A percentile compares a stretch with the other conserved stretches of the same genome.
Evolutionary conservation across 92 coral and sea anemone species (phyloP).

Genomic region (Nematostella vectensis): DNA sequence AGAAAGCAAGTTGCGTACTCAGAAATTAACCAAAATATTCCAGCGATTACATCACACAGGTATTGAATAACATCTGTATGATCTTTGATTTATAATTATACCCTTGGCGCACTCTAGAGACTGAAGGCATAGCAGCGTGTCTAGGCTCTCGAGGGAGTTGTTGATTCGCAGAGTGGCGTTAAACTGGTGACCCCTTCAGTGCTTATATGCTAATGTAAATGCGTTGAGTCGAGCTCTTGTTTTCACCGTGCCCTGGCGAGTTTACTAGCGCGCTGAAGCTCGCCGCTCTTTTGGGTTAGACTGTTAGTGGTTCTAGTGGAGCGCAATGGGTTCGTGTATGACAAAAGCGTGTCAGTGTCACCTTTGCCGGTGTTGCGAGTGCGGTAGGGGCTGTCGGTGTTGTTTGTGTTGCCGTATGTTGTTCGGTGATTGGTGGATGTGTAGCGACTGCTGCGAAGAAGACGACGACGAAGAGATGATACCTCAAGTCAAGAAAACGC

Average conservation of each 20-base stretch:
- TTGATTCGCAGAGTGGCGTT: slow-evolving; percentile 5
- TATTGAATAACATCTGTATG: too few relatives aligned
- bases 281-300: too few relatives aligned
- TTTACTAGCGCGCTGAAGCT: too few relatives aligned
- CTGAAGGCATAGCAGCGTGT: slow-evolving; percentile 7
- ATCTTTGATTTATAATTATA: too few relatives aligned
- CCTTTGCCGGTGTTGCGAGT: slow-evolving; percentile 60
- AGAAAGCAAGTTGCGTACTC: too few relatives aligned
- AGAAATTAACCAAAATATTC: too few relatives aligned
- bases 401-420: slow-evolving; percentile 67
- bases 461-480: slow-evolving; percentile 47
- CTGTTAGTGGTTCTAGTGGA: background rate
- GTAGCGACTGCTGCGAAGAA: slow-evolving; percentile 81
- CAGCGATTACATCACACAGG: too few relatives aligned
- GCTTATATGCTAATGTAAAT: slow-evolving; percentile 21
- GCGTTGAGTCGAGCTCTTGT: too few relatives aligned
- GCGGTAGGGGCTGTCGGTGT: slow-evolving; percentile 60
- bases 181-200: slow-evolving; percentile 5
- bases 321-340: slow-evolving; percentile 66
- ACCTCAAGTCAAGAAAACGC: slow-evolving; percentile 26
- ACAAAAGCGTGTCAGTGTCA: slow-evolving; percentile 77
- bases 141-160: background rate
- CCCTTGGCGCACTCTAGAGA: too few relatives aligned
- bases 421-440: slow-evolving; percentile 96
- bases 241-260: background rate